A percentile compares a stretch with the other conserved stretches of the same genome.
Conservation (phyloP, 37 sponge, comb jelly and placozoan species). For the Spongia lamella region DNA sequence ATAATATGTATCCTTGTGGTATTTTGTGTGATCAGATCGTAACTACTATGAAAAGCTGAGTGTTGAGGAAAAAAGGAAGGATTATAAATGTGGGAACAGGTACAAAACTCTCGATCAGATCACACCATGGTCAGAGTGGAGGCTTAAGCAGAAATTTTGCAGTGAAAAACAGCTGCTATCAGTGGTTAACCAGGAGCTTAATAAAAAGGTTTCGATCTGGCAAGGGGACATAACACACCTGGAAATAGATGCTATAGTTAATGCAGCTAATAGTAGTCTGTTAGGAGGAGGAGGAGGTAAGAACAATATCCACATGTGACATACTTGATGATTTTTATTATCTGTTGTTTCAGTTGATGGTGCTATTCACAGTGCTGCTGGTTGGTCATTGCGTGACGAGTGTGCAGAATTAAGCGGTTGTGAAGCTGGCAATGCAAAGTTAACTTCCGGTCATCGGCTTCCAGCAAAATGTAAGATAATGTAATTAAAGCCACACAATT, state of each 20-base stretch:
- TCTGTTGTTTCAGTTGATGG: conserved; percentile 71
- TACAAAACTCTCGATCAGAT: conserved; percentile 63
- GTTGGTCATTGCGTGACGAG: conserved; percentile 58
- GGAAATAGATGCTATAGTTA: conserved; percentile 95
- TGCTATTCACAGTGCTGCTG: conserved; percentile 87
- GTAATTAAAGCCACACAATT: background rate
- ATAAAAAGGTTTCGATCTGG: conserved; percentile 81
- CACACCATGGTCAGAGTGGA: conserved; percentile 51
- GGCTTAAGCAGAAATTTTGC: too few relatives aligned
- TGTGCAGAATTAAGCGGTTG: conserved; percentile 73
- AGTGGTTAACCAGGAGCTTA: conserved; percentile 26
- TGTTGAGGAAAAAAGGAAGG: conserved; percentile 69
- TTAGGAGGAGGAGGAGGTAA: conserved; percentile 92
- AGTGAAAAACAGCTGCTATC: background rate
- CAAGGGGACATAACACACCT: conserved; percentile 88
- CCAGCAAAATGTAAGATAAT: conserved; percentile 78
- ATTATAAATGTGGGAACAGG: conserved; percentile 58
- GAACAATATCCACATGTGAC: background rate
- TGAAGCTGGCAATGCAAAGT: conserved; percentile 70
- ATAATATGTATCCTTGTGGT: too few relatives aligned
- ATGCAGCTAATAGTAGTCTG: conserved; percentile 90
- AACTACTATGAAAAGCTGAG: conserved; percentile 47
- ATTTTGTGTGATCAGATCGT: too few relatives aligned
- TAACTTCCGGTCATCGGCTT: conserved; percentile 71
- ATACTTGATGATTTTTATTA: background rate